Conservation (phyloP, 2,113 vertebrate genomes). For the Leucopsar rothschildi region DNA sequence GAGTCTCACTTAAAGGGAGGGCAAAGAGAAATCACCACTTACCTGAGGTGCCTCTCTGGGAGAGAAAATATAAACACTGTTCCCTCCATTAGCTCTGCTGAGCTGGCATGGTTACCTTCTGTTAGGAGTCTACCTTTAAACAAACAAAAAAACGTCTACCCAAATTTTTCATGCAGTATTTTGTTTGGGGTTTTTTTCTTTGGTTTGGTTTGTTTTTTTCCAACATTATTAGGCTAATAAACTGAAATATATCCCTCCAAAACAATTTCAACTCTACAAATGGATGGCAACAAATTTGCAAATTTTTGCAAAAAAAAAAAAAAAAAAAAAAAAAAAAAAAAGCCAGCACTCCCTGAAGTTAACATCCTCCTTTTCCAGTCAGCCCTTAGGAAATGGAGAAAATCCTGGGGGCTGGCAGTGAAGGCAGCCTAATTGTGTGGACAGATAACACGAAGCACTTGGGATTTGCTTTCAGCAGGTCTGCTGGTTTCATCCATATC, state of each 20-base stretch:
- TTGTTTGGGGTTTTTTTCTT: background rate
- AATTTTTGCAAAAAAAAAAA: no score
- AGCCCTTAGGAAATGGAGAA: background rate
- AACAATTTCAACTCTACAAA: background rate
- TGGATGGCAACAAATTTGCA: no score
- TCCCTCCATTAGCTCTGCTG: background rate
- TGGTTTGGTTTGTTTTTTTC: background rate
- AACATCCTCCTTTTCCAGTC: background rate
- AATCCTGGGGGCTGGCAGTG: background rate
- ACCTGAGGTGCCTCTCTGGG: background rate
- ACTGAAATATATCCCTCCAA: background rate
- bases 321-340: no score
- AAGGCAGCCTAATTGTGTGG: background rate
- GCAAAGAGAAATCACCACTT: background rate
- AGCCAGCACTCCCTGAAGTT: background rate
- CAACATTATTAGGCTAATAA: background rate
- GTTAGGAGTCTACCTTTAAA: background rate
- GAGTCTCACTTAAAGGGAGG: background rate
- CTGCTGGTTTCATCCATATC: background rate
- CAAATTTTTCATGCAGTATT: background rate
- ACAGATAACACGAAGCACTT: background rate
- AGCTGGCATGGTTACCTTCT: background rate
- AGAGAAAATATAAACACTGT: background rate
- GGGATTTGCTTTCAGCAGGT: background rate
- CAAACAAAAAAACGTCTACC: background rate